Base-by-base conservation (phyloP, 2,797 vertebrate species). In the Cuniculus paca region DNA sequence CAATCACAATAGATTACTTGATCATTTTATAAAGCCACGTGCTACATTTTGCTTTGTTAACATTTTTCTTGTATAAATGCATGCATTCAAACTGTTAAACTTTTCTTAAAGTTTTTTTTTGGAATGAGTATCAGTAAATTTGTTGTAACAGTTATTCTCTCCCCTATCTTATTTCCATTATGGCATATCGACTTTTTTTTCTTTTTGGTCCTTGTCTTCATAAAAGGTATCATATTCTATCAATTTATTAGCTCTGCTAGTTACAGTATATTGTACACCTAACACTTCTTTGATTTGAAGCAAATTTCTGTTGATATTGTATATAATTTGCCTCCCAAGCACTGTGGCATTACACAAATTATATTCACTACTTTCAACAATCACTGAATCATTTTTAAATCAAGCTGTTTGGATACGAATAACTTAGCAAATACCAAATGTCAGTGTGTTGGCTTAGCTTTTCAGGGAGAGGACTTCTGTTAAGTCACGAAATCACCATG, bases 271-370 rank as follows among this genome's bases (percentile, higher is more conserved):
- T 1, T 60, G 26, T 60, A 48, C 81, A 61, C n/a, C 2, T 78
- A 92, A 92, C 68, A 88, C 22, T 65, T 90, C 34, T 26, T 56
- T 81, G 28, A 91, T 92, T 93, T 92, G 24, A 91, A 94, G 90
- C 63, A 94, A 91, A 84, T 92, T 87, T 60, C 48, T 45, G n/a
- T 54, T 90, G 58, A 3, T 65, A 17, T 61, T 75, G 34, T 58
- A 75, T 8, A 78, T 19, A 16, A 28, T 11, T 88, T 70, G 26
- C 34, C 39, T 94, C 48, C 24, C 83, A 93, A 56, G 19, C 89
- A 83, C 9, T 9, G 50, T 81, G n/a, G 0, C 22, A 61, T 80
- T 83, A 31, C 20, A 78, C 6, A 91, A 79, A 75, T 87, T 91
- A 22, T 52, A 48, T 6, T 42, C 36, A 9, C 31, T 77, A n/a